Percentiles rank a stretch among this genome's conserved stretches.
phyloP scores from a whole-genome alignment of 1,140 invertebrate genomes.

The Rhopalosiphum maidis region DNA sequence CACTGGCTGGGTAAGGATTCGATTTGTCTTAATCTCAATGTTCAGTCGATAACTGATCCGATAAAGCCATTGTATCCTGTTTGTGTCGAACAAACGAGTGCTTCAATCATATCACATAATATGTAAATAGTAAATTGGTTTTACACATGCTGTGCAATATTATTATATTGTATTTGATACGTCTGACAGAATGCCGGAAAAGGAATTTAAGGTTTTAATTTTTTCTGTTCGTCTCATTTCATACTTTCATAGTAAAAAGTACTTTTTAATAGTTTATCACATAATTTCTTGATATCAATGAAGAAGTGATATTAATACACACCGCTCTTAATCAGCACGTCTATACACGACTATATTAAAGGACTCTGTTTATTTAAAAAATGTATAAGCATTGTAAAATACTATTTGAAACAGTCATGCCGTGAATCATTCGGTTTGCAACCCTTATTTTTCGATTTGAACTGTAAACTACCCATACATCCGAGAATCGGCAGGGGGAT shows the following conservation, averaged over 20 bases:
- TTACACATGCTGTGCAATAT: not conserved
- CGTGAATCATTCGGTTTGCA: not conserved
- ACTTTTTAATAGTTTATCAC: too few relatives aligned
- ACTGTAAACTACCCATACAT: not conserved
- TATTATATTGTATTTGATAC: not conserved
- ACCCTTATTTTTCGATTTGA: not conserved
- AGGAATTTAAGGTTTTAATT: not conserved
- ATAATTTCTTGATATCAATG: not conserved
- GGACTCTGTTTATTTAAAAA: too few relatives aligned
- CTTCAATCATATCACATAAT: not conserved
- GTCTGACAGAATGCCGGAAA: not conserved
- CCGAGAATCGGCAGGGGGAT: not conserved
- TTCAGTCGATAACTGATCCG: not conserved
- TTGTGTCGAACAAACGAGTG: not conserved
- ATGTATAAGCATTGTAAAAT: not conserved
- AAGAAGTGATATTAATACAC: too few relatives aligned
- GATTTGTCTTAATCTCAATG: not conserved
- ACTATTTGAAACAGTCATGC: not conserved
- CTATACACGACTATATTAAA: too few relatives aligned
- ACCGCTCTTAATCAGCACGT: too few relatives aligned
- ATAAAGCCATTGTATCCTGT: not conserved
- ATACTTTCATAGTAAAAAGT: not conserved
- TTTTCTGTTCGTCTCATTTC: not conserved
- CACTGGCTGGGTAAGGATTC: not conserved
- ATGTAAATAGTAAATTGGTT: not conserved